phyloP scores from a whole-genome alignment of 2,888 invertebrate species.

The Mayetiola destructor region DNA sequence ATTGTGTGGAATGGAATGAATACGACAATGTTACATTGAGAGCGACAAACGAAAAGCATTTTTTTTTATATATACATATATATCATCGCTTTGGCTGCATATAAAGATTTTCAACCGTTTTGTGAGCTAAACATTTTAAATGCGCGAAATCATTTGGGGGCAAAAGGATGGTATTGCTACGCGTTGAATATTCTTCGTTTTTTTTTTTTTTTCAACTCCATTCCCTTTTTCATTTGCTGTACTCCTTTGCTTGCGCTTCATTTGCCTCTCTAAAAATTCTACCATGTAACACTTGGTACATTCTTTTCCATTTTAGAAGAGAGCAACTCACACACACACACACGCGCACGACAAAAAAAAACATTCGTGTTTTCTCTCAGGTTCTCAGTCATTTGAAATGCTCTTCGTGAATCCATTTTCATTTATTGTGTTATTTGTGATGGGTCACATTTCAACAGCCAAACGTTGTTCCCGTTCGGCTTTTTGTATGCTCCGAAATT shows the following conservation, averaged over 20 bases:
- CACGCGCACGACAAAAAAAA: too few species aligned
- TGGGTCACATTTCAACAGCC: too few species aligned
- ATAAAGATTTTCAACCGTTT: neutral
- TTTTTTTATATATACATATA: neutral
- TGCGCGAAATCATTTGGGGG: constrained; percentile 4
- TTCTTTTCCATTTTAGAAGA: too few species aligned
- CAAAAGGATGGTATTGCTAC: constrained; percentile 12
- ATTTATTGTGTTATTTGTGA: too few species aligned
- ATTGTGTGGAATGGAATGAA: too few species aligned
- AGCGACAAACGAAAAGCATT: too few species aligned
- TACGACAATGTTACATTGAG: too few species aligned
- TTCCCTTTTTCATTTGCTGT: neutral
- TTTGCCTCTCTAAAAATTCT: neutral
- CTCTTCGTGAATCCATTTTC: neutral
- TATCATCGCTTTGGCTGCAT: constrained; percentile 5
- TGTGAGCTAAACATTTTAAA: constrained; percentile 9
- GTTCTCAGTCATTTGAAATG: constrained; percentile 10
- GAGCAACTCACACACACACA: too few species aligned
- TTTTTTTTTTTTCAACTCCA: neutral
- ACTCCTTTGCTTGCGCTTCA: neutral
- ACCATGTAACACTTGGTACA: too few species aligned
- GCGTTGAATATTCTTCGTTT: constrained; percentile 8
- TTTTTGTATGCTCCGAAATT: constrained; percentile 5
- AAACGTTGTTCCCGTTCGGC: too few species aligned
- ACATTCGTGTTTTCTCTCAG: too few species aligned